Percentiles rank a stretch among this genome's conserved stretches.
Evolutionary conservation across 2,113 vertebrate genomes (phyloP).

Genomic region (Uria lomvia): DNA sequence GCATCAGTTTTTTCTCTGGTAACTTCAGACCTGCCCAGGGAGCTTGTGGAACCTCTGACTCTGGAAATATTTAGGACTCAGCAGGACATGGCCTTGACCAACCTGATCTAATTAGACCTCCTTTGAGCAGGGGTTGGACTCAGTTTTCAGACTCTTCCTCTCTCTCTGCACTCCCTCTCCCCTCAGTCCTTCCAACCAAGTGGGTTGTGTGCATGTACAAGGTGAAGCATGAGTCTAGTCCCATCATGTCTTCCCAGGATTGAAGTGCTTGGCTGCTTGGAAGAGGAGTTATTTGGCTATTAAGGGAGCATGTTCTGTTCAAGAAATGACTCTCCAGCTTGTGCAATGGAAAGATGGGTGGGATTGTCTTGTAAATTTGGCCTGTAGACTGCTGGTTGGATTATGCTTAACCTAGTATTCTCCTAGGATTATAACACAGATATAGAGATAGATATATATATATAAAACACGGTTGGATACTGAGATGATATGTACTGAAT

Average conservation of each 20-base stretch:
- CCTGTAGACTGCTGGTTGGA: background rate
- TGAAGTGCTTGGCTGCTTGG: background rate
- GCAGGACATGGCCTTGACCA: background rate
- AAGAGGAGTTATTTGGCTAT: background rate
- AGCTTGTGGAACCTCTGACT: background rate
- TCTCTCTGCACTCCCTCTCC: background rate
- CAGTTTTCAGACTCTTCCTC: background rate
- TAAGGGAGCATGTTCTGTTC: background rate
- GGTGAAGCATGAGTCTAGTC: background rate
- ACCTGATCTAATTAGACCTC: background rate
- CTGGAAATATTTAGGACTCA: background rate
- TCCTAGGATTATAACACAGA: background rate
- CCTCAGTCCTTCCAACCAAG: background rate
- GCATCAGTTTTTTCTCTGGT: background rate
- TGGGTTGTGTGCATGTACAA: background rate
- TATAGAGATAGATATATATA: rapidly evolving
- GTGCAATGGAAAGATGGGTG: background rate
- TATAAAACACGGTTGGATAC: rapidly evolving
- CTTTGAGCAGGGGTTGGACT: background rate
- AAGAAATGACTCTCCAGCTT: background rate
- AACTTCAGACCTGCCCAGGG: background rate
- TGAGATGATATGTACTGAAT: background rate
- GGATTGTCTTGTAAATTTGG: background rate
- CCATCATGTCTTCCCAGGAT: background rate
- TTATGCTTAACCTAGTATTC: background rate